Percentiles rank a stretch among this genome's conserved stretches.
Conservation (phyloP, 2,888 invertebrate species). For the Drosophila emarginata region DNA sequence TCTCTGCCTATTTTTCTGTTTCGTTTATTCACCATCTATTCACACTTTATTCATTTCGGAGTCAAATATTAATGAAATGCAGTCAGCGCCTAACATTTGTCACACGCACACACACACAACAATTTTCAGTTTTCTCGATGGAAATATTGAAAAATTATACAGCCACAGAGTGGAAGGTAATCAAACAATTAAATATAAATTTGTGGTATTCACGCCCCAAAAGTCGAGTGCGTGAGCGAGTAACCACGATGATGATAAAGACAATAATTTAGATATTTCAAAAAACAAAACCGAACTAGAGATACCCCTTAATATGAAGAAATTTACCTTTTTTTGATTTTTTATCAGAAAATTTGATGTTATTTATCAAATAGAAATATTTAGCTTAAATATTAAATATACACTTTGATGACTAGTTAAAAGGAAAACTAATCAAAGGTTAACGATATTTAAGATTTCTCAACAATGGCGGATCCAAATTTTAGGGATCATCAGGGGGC, state of each 20-base stretch:
- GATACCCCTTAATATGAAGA: no score
- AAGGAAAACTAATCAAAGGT: no score
- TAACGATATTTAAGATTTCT: no score
- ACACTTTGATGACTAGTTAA: no score
- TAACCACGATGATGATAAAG: constrained; percentile 6
- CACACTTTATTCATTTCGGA: constrained; percentile 50
- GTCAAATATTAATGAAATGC: constrained; percentile 71
- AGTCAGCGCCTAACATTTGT: constrained; percentile 69
- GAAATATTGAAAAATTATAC: constrained; percentile 76
- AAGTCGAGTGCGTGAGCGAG: constrained; percentile 24
- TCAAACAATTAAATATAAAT: constrained; percentile 76
- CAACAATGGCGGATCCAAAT: no score
- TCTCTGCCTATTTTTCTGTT: constrained; percentile 8
- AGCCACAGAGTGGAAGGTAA: constrained; percentile 43
- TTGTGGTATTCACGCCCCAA: constrained; percentile 75
- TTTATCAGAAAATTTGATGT: no score
- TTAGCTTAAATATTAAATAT: no score
- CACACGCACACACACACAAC: constrained; percentile 52
- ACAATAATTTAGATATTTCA: constrained; percentile 14
- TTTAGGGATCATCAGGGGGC: no score
- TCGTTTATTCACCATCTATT: constrained; percentile 46
- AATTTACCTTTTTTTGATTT: no score
- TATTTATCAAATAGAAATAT: no score
- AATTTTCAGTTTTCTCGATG: constrained; percentile 14
- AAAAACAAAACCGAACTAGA: constrained; percentile 3